Evolutionary conservation across 2,113 vertebrate species (phyloP), one percentile per base, ranked within the genome.

Genomic region (Dipodomys stephensi): DNA sequence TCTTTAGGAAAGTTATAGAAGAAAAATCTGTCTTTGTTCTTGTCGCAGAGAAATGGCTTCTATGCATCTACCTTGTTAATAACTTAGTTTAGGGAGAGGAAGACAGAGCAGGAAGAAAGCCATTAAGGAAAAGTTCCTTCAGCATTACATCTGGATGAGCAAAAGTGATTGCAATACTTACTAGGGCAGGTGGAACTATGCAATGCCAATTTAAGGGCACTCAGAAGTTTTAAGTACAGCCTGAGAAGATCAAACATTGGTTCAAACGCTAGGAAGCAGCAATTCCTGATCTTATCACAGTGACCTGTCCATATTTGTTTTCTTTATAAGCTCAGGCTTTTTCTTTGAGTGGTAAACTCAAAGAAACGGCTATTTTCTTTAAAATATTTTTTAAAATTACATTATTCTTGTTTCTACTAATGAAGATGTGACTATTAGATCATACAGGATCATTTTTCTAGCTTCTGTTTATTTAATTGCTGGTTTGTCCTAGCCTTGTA

Each of bases 1-100:
- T 98, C 98, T 97, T 82, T 71, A 98, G 98, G 98, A 96, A 98
- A 97, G 93, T 80, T 96, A 95, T 98, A 98, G 97, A 98, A 95
- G 95, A 98, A 96, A 97, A 82, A 49, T 80, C 10, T 6, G 8
- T 81, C 72, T 79, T 93, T 86, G 49, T 87, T 86, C 46, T 27
- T 81, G 20, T 77, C 81, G 82, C 65, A 77, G 57, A 69, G n/a
- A 57, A 87, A 53, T 71, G 71, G 81, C 83, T 81, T 76, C 53
- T 64, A 19, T 62, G n/a, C 27, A 22, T 68, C 72, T 87, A 30
- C 46, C 30, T 83, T 72, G 19, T 60, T 92, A 60, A 30, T 57
- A 27, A 35, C 53, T 65, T 16, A 78, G 27, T 69, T 69, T 78
- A 87, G 28, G 27, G 71, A 95, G 13, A 28, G 35, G 13, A 28